Conservation (phyloP, 2,797 vertebrate species). For the Mormyrops boulengeri region DNA sequence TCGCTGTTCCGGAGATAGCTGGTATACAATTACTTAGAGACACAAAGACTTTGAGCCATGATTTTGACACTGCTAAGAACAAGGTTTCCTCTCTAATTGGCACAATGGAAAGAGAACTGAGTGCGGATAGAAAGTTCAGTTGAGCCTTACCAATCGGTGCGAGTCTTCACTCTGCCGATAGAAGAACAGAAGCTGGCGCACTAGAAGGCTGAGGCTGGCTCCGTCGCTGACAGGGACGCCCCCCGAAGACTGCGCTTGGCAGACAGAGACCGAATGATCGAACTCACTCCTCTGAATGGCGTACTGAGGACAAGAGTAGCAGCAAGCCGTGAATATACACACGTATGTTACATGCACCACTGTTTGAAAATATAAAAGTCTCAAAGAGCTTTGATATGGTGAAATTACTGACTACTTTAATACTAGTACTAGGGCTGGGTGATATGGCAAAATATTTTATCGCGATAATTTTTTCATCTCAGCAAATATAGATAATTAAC, state of each 20-base stretch:
- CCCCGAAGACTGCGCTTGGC: conserved; percentile 64
- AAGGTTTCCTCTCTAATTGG: not conserved
- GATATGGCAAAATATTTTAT: not conserved
- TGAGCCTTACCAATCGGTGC: conserved; percentile 79
- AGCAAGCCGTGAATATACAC: not conserved
- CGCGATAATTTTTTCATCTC: not conserved
- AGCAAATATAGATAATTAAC: not conserved
- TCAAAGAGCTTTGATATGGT: not conserved
- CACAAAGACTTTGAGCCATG: not conserved
- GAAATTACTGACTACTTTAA: not conserved
- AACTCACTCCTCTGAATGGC: conserved; percentile 81
- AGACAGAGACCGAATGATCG: conserved; percentile 69
- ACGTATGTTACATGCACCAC: not conserved
- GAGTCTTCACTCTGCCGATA: conserved; percentile 86
- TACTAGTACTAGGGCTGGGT: not conserved
- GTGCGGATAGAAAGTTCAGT: not conserved
- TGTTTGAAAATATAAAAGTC: not conserved
- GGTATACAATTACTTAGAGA: not conserved
- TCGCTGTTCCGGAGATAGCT: not conserved
- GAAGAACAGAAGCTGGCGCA: conserved; percentile 91
- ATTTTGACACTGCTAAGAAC: not conserved
- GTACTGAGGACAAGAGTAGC: conserved; percentile 55
- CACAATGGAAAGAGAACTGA: not conserved
- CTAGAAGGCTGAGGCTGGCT: conserved; percentile 72
- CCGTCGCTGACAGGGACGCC: conserved; percentile 57